Conservation (phyloP, 2,797 vertebrate species). For the Urosaurus nigricauda region DNA sequence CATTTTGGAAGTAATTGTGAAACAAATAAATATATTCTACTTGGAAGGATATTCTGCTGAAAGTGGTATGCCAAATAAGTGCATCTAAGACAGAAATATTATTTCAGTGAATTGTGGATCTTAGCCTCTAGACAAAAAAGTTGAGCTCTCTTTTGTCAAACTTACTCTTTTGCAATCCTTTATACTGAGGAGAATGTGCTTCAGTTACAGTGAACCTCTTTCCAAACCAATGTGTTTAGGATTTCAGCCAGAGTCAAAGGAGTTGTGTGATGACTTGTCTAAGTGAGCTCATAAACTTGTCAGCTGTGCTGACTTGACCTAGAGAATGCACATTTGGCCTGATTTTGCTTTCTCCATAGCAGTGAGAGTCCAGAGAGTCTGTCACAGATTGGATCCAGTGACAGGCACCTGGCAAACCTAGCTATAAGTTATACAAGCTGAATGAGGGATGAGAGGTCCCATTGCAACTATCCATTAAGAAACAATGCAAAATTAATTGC, state of each 20-base stretch:
- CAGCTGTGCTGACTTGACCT: not conserved
- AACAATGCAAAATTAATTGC: slow-evolving; percentile 9
- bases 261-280: not conserved
- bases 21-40: no score
- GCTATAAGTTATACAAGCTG: not conserved
- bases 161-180: not conserved
- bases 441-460: not conserved
- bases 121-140: not conserved
- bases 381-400: not conserved
- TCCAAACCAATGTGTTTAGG: slow-evolving; percentile 2
- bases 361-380: not conserved
- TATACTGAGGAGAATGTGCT: not conserved
- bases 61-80: not conserved
- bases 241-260: not conserved
- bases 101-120: not conserved
- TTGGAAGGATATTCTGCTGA: not conserved
- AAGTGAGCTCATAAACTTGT: slow-evolving; percentile 17
- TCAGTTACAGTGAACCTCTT: not conserved
- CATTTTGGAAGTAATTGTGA: no score
- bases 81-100: not conserved
- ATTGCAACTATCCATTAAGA: slow-evolving; percentile 5
- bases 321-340: not conserved
- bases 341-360: slow-evolving; percentile 3
- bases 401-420: slow-evolving; percentile 9
- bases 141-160: not conserved